Base-by-base conservation (phyloP, 2,888 invertebrate species). In the Dasypolia templi region DNA sequence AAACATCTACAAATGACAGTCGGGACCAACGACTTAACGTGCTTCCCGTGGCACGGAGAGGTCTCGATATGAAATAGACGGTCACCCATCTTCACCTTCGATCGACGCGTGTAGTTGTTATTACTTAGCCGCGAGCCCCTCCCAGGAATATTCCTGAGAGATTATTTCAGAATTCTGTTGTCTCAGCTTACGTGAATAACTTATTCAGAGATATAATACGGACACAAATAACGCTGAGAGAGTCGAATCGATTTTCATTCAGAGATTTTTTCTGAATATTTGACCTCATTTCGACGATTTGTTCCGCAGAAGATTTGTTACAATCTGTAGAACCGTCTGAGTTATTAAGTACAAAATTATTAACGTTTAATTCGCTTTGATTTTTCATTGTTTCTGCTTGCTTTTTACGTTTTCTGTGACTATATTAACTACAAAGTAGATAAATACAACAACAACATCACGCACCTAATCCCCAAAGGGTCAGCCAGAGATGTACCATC, bases 211-310 rank as follows among this genome's bases (percentile, higher is more conserved):
- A n/a, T 71, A 74, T 59, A 80, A 53, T 56, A 82, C 56, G 67
- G 58, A 68, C 70, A 70, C 53, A 68, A 84, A 63, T 76, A 84
- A 67, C 42, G 29, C 17, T 4, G 35, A 56, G 55, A 55, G 68
- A 79, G 29, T 14, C 35, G 59, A 75, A 84, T 83, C 68, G 83
- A 83, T 76, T 84, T 72, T 76, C 72, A 82, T 84, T 62, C 76
- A 35, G 67, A 72, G n/a, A 69, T 71, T 75, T 81, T 63, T 82
- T 61, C 65, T 66, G 59, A 63, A 72, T 79, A 75, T 83, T 72
- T 84, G 85, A 75, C 82, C 83, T 82, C 76, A 68, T 79, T 83
- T 46, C 61, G 3, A 46, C 53, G 49, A 82, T 72, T 75, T 82
- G 51, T 72, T 63, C 51, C n/a, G 58, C 61, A 55, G 56, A 42